These are phyloP conservation scores for Lampris megalopsis DNA, from an alignment of 2,113 vertebrate genomes.

Conservation along the genomic window DNA sequence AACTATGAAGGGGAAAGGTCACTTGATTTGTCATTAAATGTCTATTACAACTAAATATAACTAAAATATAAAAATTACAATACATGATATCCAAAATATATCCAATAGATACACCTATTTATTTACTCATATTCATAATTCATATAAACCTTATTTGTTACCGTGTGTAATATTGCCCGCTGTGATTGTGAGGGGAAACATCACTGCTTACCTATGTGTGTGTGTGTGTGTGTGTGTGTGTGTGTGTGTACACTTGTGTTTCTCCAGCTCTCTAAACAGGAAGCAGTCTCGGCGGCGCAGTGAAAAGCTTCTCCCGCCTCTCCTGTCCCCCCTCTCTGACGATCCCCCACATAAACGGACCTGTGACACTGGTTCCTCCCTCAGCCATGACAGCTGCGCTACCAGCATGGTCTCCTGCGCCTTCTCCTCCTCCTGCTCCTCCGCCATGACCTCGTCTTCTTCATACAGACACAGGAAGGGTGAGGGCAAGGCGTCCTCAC, in stretches of 20 bases:
- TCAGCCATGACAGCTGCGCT: constrained; percentile 83
- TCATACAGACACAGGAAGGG: constrained; percentile 88
- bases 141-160: too few relatives aligned
- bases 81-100: too few relatives aligned
- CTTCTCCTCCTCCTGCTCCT: constrained; percentile 67
- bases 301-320: constrained; percentile 92
- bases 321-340: constrained; percentile 90
- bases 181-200: not conserved
- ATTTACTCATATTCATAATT: too few relatives aligned
- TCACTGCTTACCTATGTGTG: not conserved
- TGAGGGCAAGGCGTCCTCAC: constrained; percentile 85
- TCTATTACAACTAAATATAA: too few relatives aligned
- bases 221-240: constrained; percentile 19
- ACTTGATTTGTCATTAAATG: too few relatives aligned
- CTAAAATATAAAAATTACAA: too few relatives aligned
- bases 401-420: constrained; percentile 49
- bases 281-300: constrained; percentile 89
- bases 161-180: not conserved
- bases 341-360: constrained; percentile 83
- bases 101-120: too few relatives aligned
- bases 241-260: constrained; percentile 6
- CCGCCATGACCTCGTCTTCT: constrained; percentile 71
- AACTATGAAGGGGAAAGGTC: too few relatives aligned
- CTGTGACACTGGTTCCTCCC: constrained; percentile 83
- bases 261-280: constrained; percentile 80